Evolutionary conservation across 2,888 invertebrate genomes (phyloP), one percentile per base, ranked within the genome.

Genomic region (Lepidocyrtoides sp.): DNA sequence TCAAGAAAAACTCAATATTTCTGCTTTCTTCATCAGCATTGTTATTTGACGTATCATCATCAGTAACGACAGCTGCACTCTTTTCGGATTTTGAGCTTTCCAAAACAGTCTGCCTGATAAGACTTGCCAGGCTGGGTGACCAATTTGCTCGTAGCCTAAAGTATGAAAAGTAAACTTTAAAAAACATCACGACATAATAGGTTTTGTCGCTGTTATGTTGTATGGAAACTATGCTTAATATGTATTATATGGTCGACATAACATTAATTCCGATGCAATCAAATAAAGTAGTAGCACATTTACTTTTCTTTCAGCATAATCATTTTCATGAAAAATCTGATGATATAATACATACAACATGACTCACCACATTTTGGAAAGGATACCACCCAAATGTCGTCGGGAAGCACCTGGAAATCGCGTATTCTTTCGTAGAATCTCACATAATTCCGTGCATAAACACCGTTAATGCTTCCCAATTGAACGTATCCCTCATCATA

Each of bases 301-400:
- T n/a, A n/a, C n/a, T n/a, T n/a, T n/a, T n/a, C n/a, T n/a, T n/a
- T n/a, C n/a, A n/a, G n/a, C n/a, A n/a, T n/a, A n/a, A n/a, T n/a
- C n/a, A n/a, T n/a, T n/a, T n/a, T n/a, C n/a, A n/a, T n/a, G n/a
- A n/a, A n/a, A n/a, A n/a, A n/a, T n/a, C n/a, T n/a, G n/a, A n/a
- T n/a, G n/a, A n/a, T n/a, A n/a, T n/a, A n/a, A n/a, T n/a, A n/a
- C n/a, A n/a, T n/a, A n/a, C n/a, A n/a, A n/a, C n/a, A n/a, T n/a
- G n/a, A n/a, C 69, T 95, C 95, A 96, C 96, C 96, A 85, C 96
- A 95, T 95, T 96, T 96, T 0, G 96, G 96, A 94, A 96, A 96
- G 93, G 96, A 96, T 93, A 96, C 95, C 0, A 96, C 95, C 96
- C 96, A 96, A 26, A 96, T 94, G 92, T 96, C 96, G 63, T 96